Evolutionary conservation across 1,140 invertebrate genomes (phyloP).

Genomic region (Cydia strobilella): DNA sequence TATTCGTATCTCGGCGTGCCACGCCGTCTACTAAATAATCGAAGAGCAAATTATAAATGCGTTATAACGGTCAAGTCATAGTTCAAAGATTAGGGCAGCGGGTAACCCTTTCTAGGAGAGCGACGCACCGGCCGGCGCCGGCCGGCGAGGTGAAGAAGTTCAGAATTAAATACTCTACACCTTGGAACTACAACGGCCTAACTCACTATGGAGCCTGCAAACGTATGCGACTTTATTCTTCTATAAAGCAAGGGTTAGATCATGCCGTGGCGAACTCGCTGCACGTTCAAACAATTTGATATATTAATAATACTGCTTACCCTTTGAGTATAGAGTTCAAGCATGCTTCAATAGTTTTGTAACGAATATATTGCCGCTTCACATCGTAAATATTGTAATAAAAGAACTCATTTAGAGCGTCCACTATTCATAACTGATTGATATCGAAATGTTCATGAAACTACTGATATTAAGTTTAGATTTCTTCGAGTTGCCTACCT

Average conservation of each 20-base stretch:
- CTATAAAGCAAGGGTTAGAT: slow-evolving; percentile 35
- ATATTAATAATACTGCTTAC: slow-evolving; percentile 61
- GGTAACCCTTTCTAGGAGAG: slow-evolving; percentile 70
- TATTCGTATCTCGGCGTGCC: slow-evolving; percentile 72
- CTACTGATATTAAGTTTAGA: background rate
- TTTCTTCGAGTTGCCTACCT: background rate
- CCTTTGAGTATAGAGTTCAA: slow-evolving; percentile 42
- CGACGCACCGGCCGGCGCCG: slow-evolving; percentile 37
- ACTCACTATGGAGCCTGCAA: background rate
- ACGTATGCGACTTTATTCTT: background rate
- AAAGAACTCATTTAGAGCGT: background rate
- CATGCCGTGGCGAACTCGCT: slow-evolving; percentile 49
- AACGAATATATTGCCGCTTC: slow-evolving; percentile 33
- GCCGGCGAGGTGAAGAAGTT: slow-evolving; percentile 70
- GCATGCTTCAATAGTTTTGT: slow-evolving; percentile 28
- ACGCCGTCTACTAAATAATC: slow-evolving; percentile 73
- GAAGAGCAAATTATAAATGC: slow-evolving; percentile 79
- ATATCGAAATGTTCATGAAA: background rate
- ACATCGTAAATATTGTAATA: slow-evolving; percentile 24
- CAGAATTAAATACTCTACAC: slow-evolving; percentile 60
- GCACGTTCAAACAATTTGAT: slow-evolving; percentile 68
- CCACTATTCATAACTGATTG: background rate
- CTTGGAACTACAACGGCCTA: background rate
- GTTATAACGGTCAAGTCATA: slow-evolving; percentile 80
- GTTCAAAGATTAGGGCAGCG: slow-evolving; percentile 79